A percentile compares a stretch with the other conserved stretches of the same genome.
Evolutionary conservation across 1,140 invertebrate species (phyloP).

Genomic region (Lordiphosa collinella): DNA sequence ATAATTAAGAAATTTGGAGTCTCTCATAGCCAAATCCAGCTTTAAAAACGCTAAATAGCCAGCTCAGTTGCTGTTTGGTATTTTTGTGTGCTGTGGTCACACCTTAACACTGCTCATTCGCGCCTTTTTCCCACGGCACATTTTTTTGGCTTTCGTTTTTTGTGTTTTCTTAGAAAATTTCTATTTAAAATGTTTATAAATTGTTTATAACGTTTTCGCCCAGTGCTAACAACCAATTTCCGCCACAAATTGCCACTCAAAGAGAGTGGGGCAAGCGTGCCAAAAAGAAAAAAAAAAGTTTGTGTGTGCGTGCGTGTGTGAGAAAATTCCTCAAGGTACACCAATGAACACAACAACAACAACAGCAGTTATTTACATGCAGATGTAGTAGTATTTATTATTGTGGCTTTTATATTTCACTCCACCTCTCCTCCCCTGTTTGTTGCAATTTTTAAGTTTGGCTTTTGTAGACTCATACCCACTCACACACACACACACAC

Average conservation of each 20-base stretch:
- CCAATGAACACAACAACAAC: constrained; percentile 14
- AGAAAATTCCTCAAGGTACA: constrained; percentile 55
- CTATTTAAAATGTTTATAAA: constrained; percentile 14
- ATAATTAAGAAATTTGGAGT: no score
- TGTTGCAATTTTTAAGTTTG: constrained; percentile 64
- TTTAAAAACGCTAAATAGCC: no score
- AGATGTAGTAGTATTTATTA: constrained; percentile 20
- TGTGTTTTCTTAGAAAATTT: constrained; percentile 1
- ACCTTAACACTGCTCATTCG: constrained; percentile 24
- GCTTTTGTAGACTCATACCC: constrained; percentile 47
- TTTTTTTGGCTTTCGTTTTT: constrained; percentile 12
- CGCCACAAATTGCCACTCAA: neutral
- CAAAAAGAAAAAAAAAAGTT: neutral
- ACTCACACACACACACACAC: constrained; percentile 40
- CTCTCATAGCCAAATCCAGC: no score
- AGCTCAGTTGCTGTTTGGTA: constrained; percentile 7
- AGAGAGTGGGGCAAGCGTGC: constrained; percentile 7
- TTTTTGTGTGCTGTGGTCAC: constrained; percentile 8
- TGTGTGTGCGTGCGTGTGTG: constrained; percentile 52
- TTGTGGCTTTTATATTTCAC: constrained; percentile 25
- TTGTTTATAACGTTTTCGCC: neutral
- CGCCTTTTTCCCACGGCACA: constrained; percentile 43
- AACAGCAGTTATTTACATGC: neutral
- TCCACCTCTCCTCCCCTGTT: constrained; percentile 22
- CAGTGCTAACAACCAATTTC: constrained; percentile 1